A percentile compares a stretch with the other conserved stretches of the same genome.
Conservation (phyloP, 1,140 invertebrate genomes). For the Caerostris darwini region DNA sequence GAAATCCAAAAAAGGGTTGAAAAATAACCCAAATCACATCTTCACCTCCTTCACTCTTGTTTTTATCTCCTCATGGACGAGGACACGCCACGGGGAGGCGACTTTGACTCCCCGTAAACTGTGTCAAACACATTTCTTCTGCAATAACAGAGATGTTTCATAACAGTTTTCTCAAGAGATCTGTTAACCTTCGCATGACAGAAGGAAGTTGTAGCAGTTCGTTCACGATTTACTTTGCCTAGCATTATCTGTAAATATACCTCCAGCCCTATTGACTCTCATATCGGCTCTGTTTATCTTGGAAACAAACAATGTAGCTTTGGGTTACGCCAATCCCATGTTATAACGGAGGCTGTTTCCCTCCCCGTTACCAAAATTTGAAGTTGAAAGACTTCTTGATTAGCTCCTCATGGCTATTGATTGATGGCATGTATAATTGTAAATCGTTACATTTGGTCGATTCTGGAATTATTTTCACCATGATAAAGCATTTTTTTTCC, state of each 20-base stretch:
- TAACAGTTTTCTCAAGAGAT: not conserved
- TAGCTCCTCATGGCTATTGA: no score
- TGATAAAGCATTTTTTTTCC: no score
- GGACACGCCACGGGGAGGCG: not conserved
- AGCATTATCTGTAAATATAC: slow-evolving; percentile 11
- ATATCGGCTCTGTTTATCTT: not conserved
- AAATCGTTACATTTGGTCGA: no score
- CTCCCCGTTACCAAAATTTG: no score
- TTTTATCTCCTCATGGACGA: not conserved
- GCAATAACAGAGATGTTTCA: not conserved
- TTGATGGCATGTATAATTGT: no score
- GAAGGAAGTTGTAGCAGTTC: not conserved
- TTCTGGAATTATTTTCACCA: no score
- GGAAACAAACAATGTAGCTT: not conserved
- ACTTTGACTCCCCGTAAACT: not conserved
- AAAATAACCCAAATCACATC: not conserved
- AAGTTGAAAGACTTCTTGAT: no score
- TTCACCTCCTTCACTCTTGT: not conserved
- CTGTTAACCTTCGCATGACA: not conserved
- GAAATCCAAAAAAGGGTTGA: not conserved
- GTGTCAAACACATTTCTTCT: not conserved
- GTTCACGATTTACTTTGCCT: not conserved
- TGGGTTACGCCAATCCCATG: no score
- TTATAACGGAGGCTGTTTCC: no score
- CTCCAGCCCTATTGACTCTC: not conserved